Conservation (phyloP, 2,113 vertebrate species). For the Fregetta grallaria region DNA sequence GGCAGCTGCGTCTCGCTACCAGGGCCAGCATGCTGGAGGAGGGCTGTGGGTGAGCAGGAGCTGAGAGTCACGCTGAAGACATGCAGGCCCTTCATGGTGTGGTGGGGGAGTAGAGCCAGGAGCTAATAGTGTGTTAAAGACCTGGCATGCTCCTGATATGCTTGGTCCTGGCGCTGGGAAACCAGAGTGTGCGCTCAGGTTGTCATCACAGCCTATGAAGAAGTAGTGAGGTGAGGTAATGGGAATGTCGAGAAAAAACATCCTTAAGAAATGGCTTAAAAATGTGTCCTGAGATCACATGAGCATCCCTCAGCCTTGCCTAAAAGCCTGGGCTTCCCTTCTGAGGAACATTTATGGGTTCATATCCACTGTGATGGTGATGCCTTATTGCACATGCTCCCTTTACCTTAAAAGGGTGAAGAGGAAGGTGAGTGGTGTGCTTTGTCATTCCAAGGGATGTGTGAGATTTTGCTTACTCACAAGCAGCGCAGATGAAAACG, state of each 20-base stretch:
- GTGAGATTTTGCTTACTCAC: not conserved
- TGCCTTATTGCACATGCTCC: not conserved
- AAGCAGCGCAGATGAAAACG: not conserved
- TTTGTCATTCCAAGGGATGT: not conserved
- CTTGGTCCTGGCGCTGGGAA: not conserved
- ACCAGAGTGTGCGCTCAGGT: not conserved
- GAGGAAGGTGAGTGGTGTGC: not conserved
- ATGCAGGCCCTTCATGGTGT: not conserved
- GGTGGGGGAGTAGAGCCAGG: not conserved
- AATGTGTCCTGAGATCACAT: not conserved
- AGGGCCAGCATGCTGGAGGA: not conserved
- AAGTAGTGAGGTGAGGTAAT: not conserved
- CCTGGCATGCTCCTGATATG: not conserved
- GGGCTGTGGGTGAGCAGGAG: not conserved
- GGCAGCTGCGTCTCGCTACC: fast-evolving
- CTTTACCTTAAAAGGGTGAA: not conserved
- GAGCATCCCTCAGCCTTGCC: not conserved
- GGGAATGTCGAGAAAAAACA: not conserved
- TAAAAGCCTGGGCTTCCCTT: not conserved
- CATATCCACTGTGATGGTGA: not conserved
- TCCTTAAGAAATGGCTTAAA: not conserved
- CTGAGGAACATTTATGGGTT: not conserved
- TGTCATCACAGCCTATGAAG: not conserved
- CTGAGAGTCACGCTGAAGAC: not conserved
- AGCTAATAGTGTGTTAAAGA: not conserved